Evolutionary conservation across 2,888 invertebrate species (phyloP).

Genomic region (Biston betularia): DNA sequence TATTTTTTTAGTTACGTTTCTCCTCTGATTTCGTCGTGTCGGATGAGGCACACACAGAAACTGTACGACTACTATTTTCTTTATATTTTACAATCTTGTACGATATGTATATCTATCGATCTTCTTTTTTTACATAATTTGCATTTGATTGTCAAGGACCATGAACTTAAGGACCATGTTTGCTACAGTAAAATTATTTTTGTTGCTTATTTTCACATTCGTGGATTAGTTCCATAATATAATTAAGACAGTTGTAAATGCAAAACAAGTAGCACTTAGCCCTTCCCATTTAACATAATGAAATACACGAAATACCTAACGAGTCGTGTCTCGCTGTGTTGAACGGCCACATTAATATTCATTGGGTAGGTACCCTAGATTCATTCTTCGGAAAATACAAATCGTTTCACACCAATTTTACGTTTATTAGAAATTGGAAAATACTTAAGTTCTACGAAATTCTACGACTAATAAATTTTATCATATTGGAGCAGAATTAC

Average conservation of each 20-base stretch:
- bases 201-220: no score
- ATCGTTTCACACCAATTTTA: constrained; percentile 28
- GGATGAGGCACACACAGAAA: no score
- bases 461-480: not conserved
- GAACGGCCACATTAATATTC: constrained; percentile 29
- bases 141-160: no score
- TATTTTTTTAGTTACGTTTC: no score
- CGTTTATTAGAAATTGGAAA: constrained; percentile 11
- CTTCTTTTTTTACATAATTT: no score
- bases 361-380: constrained; percentile 25
- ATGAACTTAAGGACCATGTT: no score
- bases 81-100: no score
- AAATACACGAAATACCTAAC: constrained; percentile 12
- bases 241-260: not conserved
- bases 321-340: constrained; percentile 2
- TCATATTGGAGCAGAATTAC: not conserved
- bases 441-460: not conserved
- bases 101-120: no score
- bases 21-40: no score
- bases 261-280: not conserved
- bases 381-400: constrained; percentile 21
- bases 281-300: constrained; percentile 2
- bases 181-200: no score
- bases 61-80: no score
- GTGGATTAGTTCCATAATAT: no score